Conservation (phyloP, 2,888 invertebrate species). For the Leucoptera coffeella region DNA sequence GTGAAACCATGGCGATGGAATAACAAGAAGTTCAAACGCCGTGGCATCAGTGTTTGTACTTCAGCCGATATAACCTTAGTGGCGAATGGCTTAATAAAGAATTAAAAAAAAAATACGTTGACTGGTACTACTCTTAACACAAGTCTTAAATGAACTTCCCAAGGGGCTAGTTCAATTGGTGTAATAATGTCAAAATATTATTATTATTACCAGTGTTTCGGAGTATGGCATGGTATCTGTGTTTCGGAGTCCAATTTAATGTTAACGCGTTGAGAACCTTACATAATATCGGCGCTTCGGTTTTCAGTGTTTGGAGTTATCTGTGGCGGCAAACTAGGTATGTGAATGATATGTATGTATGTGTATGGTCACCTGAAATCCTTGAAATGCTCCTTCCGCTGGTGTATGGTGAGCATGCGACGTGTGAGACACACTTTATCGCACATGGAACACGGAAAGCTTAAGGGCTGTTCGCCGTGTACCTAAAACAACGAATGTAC, state of each 20-base stretch:
- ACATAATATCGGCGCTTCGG: background rate
- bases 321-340: no score
- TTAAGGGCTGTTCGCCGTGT: slow-evolving; percentile 28
- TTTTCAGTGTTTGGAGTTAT: background rate
- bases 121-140: no score
- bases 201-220: background rate
- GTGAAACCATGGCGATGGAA: no score
- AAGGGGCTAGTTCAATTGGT: no score
- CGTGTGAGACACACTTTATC: slow-evolving; percentile 26
- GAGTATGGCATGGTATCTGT: background rate
- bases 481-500: slow-evolving; percentile 8
- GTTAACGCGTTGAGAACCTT: background rate
- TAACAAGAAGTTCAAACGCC: no score
- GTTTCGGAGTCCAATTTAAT: background rate
- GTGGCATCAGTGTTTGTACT: no score
- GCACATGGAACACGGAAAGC: slow-evolving; percentile 25
- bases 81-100: no score
- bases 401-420: slow-evolving; percentile 27
- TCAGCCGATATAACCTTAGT: no score
- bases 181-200: no score
- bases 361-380: slow-evolving; percentile 33
- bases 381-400: slow-evolving; percentile 31
- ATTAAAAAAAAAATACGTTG: no score
- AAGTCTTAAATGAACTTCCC: no score
- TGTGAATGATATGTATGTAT: no score